Conservation (phyloP, 2,888 invertebrate species). For the Acleris emargana region DNA sequence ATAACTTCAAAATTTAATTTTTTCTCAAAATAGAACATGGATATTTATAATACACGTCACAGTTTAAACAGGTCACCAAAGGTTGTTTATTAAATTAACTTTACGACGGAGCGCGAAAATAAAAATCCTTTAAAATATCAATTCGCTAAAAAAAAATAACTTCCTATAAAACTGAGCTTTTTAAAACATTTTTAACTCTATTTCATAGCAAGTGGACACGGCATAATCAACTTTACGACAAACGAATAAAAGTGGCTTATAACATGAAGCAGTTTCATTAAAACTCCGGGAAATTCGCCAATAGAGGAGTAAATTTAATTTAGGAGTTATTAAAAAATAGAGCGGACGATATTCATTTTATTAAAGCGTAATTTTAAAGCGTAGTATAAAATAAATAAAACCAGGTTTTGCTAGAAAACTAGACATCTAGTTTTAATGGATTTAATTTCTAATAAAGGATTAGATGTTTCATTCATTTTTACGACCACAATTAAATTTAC, state of each 20-base stretch:
- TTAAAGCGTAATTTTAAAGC: neutral
- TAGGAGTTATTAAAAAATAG: slow-evolving; percentile 2
- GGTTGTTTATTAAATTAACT: neutral
- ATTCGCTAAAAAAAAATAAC: neutral
- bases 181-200: neutral
- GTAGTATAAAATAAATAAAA: neutral
- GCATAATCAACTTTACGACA: slow-evolving; percentile 1
- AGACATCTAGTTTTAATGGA: neutral
- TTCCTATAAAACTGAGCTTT: neutral
- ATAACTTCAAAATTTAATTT: no score
- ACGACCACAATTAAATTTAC: no score
- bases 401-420: neutral
- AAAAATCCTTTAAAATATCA: neutral
- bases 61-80: no score
- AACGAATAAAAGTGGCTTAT: neutral
- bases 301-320: slow-evolving; percentile 1
- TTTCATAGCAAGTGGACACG: neutral
- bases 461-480: no score
- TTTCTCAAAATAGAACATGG: no score
- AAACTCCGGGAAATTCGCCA: neutral
- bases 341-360: neutral
- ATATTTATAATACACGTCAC: no score
- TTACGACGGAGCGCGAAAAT: neutral
- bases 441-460: neutral
- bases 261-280: neutral